These are phyloP conservation scores for Parnassius glacialis DNA, from an alignment of 2,888 invertebrate genomes.

Conservation along the genomic window DNA sequence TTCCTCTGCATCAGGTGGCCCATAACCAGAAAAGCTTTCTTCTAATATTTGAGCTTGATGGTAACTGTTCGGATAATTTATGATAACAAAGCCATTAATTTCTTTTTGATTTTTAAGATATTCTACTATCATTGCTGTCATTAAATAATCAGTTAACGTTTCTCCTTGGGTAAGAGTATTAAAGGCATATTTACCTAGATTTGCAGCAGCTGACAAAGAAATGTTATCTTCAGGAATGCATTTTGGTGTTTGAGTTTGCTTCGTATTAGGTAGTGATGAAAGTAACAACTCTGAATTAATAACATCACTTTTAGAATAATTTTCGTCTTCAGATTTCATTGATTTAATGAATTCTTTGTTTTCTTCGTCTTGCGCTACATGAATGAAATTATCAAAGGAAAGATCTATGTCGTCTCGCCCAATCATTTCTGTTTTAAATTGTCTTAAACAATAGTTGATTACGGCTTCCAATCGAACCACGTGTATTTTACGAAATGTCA, in stretches of 20 bases:
- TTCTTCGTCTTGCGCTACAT: conserved; percentile 49
- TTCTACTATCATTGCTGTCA: conserved; percentile 81
- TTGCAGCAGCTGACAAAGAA: conserved; percentile 70
- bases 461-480: conserved; percentile 72
- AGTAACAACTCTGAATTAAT: conserved; percentile 38
- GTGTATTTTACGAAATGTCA: conserved; percentile 60
- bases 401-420: conserved; percentile 74
- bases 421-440: conserved; percentile 77
- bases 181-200: conserved; percentile 79
- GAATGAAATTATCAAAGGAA: conserved; percentile 59
- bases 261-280: conserved; percentile 59
- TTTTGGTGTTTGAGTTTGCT: conserved; percentile 83
- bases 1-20: conserved; percentile 63
- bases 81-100: conserved; percentile 82
- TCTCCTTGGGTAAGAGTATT: conserved; percentile 78
- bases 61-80: conserved; percentile 83
- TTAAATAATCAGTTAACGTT: conserved; percentile 75
- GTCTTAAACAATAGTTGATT: conserved; percentile 80
- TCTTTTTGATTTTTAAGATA: conserved; percentile 76
- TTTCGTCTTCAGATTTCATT: conserved; percentile 60
- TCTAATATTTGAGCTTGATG: conserved; percentile 82
- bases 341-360: conserved; percentile 59
- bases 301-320: conserved; percentile 46
- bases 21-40: conserved; percentile 77
- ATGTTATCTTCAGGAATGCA: conserved; percentile 81